Percentiles rank a stretch among this genome's conserved stretches.
Evolutionary conservation across 2,797 vertebrate species (phyloP).

Genomic region (Valencia hispanica): DNA sequence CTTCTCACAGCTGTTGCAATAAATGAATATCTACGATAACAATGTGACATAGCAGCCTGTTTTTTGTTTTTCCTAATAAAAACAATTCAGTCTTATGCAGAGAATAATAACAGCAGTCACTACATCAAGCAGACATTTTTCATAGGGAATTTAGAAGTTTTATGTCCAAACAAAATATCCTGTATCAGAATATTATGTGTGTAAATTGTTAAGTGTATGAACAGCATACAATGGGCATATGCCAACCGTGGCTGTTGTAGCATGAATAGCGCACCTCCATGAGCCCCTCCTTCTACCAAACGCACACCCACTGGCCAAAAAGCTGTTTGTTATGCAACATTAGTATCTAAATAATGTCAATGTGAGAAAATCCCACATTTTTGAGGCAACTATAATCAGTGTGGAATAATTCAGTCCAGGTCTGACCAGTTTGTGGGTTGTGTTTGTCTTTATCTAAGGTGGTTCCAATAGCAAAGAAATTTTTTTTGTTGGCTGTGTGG

Average conservation of each 20-base stretch:
- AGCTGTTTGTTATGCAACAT: not conserved
- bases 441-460: not conserved
- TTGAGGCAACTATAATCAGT: not conserved
- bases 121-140: not conserved
- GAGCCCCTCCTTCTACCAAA: not conserved
- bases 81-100: not conserved
- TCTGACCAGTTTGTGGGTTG: not conserved
- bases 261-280: not conserved
- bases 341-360: not conserved
- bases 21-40: not conserved
- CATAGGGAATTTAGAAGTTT: not conserved
- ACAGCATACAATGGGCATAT: not conserved
- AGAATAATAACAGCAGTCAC: not conserved
- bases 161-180: not conserved
- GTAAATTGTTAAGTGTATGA: too few relatives aligned
- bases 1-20: not conserved
- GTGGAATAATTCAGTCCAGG: not conserved
- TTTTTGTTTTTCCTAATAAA: not conserved
- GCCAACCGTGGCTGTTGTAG: not conserved
- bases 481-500: not conserved
- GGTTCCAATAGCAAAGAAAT: not conserved
- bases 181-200: not conserved
- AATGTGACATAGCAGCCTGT: not conserved
- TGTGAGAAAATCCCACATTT: not conserved
- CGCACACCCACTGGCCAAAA: not conserved